Conservation (phyloP, 2,888 invertebrate genomes). For the Caenorhabditis sp. region DNA sequence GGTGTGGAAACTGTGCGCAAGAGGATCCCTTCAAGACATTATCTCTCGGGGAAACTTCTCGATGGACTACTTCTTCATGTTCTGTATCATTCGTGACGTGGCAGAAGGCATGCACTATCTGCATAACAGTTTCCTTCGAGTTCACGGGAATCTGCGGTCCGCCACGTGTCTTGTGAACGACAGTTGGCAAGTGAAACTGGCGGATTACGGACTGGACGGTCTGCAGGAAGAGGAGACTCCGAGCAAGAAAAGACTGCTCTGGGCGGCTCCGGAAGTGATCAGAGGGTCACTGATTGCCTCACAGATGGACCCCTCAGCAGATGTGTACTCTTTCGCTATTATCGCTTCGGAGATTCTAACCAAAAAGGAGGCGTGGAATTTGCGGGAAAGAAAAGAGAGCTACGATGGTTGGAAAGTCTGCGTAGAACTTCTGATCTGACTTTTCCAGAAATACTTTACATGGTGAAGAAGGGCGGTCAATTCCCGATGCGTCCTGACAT, state of each 20-base stretch:
- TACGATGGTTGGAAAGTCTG: constrained; percentile 52
- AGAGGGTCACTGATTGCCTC: constrained; percentile 40
- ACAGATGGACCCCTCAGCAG: constrained; percentile 62
- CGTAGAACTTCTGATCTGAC: background rate
- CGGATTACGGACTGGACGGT: constrained; percentile 42
- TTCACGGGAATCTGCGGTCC: constrained; percentile 66
- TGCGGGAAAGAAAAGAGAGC: constrained; percentile 61
- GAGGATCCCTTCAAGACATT: constrained; percentile 63
- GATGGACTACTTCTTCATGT: constrained; percentile 69
- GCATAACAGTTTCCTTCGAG: constrained; percentile 60
- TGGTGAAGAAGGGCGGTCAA: constrained; percentile 67
- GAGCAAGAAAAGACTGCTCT: constrained; percentile 54
- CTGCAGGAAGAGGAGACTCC: constrained; percentile 36
- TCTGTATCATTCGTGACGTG: constrained; percentile 66
- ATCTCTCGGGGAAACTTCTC: constrained; percentile 62
- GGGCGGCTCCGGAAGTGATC: constrained; percentile 74
- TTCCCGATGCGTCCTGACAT: constrained; percentile 67
- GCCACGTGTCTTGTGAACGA: constrained; percentile 71
- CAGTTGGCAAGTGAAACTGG: constrained; percentile 67
- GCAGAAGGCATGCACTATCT: constrained; percentile 64
- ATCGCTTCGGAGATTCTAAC: constrained; percentile 73
- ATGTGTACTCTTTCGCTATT: constrained; percentile 75
- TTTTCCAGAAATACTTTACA: constrained; percentile 57
- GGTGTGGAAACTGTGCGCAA: constrained; percentile 72
- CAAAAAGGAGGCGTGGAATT: constrained; percentile 70